These are phyloP conservation scores for Cheilosia urbana DNA, from an alignment of 2,888 invertebrate species.

Conservation along the genomic window DNA sequence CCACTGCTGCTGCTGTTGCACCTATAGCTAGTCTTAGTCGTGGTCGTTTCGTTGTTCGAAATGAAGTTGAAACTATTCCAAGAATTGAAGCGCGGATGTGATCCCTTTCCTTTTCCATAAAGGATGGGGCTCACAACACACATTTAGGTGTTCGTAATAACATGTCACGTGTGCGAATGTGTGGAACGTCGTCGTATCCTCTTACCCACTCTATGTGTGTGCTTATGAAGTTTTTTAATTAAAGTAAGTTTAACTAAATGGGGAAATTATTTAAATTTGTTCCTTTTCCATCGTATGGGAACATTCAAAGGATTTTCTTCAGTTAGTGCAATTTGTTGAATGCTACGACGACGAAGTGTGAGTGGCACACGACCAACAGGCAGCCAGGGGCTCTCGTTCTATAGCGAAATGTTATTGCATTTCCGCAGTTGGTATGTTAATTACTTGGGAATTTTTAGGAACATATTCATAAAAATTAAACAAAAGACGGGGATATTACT, in stretches of 20 bases:
- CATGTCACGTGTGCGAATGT: background rate
- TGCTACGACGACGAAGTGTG: background rate
- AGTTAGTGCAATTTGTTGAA: constrained; percentile 70
- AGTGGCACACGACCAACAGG: background rate
- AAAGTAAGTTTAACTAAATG: constrained; percentile 71
- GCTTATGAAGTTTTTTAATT: constrained; percentile 75
- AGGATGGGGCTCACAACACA: background rate
- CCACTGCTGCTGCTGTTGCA: background rate
- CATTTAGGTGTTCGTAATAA: background rate
- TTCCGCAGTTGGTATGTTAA: constrained; percentile 73
- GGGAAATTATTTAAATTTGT: constrained; percentile 65
- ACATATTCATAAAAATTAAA: constrained; percentile 70
- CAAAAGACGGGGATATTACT: constrained; percentile 33
- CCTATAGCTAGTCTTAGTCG: constrained; percentile 11
- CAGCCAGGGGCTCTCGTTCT: background rate
- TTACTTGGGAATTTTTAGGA: constrained; percentile 61
- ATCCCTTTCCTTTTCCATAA: constrained; percentile 12
- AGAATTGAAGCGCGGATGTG: constrained; percentile 45
- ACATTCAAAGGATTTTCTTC: constrained; percentile 69
- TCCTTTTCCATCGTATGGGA: constrained; percentile 17
- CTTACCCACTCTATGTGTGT: constrained; percentile 39
- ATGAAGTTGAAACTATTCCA: constrained; percentile 57
- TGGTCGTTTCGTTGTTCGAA: constrained; percentile 23
- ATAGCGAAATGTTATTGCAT: constrained; percentile 57
- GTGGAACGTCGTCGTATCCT: background rate